A percentile compares a stretch with the other conserved stretches of the same genome.
phyloP scores from a whole-genome alignment of 1,140 invertebrate genomes.

The Lucilia cuprina region DNA sequence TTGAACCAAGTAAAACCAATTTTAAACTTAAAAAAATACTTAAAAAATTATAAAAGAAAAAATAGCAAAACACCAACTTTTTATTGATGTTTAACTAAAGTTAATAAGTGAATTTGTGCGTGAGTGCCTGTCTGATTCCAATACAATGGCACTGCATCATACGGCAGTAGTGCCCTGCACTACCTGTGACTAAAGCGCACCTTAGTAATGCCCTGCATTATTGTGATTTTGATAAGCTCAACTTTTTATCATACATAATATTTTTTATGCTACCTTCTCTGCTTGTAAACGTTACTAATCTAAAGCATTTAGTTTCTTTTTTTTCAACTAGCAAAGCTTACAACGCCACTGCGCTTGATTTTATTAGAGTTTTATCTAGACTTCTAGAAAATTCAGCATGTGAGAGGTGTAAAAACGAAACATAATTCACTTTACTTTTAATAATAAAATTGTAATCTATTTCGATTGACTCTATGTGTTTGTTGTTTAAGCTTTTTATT shows the following conservation, averaged over 20 bases:
- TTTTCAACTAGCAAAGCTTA: neutral
- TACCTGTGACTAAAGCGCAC: neutral
- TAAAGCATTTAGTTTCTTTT: neutral
- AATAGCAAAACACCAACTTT: neutral
- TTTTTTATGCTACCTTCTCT: too few relatives aligned
- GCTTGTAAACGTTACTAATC: neutral
- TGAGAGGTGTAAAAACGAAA: neutral
- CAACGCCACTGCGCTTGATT: neutral
- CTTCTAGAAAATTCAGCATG: neutral
- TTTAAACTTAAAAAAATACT: too few relatives aligned
- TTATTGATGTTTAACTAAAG: neutral
- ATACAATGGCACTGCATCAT: neutral
- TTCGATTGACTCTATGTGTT: neutral
- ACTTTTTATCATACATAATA: neutral
- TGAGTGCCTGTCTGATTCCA: neutral
- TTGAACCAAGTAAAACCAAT: neutral
- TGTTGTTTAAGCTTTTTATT: neutral
- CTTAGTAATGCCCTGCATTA: too few relatives aligned
- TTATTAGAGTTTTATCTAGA: neutral
- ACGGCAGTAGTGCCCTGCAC: too few relatives aligned
- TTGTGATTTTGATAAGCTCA: too few relatives aligned
- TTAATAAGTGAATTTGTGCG: neutral
- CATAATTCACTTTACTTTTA: neutral
- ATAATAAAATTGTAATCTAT: constrained; percentile 7
- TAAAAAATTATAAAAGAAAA: neutral